Evolutionary conservation across 2,113 vertebrate genomes (phyloP).

Genomic region (Ailuropoda melanoleuca): DNA sequence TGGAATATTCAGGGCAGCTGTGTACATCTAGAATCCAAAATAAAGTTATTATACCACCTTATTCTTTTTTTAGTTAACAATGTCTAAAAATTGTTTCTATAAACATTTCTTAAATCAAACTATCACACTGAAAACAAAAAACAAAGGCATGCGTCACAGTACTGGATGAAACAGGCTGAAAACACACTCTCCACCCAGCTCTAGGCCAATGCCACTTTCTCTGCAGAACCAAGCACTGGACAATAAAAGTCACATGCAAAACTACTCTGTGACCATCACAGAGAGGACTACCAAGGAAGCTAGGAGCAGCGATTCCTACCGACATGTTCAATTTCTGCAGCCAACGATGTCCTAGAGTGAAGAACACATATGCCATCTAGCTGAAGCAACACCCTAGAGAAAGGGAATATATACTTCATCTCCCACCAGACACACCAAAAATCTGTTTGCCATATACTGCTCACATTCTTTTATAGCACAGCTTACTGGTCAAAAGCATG

Average conservation of each 20-base stretch:
- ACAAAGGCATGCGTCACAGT: conserved; percentile 35
- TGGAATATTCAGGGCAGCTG: conserved; percentile 61
- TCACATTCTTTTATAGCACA: neutral
- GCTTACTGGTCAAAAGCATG: neutral
- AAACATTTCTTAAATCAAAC: conserved; percentile 58
- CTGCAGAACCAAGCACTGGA: neutral
- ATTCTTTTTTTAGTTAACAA: neutral
- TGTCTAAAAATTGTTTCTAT: conserved; percentile 31
- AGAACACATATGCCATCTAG: neutral
- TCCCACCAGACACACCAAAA: neutral
- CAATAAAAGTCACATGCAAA: conserved; percentile 34
- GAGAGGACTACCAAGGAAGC: neutral
- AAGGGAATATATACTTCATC: neutral
- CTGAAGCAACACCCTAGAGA: neutral
- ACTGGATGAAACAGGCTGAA: conserved; percentile 20
- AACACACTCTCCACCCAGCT: neutral
- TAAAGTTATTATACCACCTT: conserved; percentile 15
- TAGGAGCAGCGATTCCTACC: neutral
- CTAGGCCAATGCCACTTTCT: neutral
- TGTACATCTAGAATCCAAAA: neutral
- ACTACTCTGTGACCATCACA: conserved; percentile 3
- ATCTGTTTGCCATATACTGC: neutral
- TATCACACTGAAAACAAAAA: conserved; percentile 53
- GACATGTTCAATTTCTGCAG: neutral
- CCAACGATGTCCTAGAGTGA: neutral